phyloP scores from a whole-genome alignment of 1,140 invertebrate genomes.

The Leucophenga varia region DNA sequence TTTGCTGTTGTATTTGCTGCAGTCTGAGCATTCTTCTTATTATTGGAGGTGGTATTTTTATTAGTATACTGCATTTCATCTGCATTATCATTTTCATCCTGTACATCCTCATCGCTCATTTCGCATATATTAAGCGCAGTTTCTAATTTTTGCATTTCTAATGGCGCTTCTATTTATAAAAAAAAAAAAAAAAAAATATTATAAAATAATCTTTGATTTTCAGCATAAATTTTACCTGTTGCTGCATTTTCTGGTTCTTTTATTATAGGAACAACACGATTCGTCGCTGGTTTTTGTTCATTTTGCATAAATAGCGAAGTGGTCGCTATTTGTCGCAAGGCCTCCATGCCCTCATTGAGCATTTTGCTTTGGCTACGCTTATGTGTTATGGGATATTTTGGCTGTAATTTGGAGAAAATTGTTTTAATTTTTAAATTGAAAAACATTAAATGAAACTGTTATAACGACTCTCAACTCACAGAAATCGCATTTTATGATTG shows the following conservation, averaged over 20 bases:
- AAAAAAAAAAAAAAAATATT: neutral
- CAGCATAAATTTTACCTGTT: constrained; percentile 16
- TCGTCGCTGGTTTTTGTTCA: constrained; percentile 46
- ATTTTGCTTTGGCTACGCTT: constrained; percentile 54
- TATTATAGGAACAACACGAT: constrained; percentile 52
- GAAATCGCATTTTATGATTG: too few relatives aligned
- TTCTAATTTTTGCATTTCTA: constrained; percentile 51
- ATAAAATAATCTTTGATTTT: neutral
- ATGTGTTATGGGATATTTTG: constrained; percentile 49
- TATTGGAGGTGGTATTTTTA: constrained; percentile 2
- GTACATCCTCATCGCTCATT: constrained; percentile 43
- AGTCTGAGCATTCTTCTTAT: constrained; percentile 30
- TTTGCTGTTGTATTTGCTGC: constrained; percentile 20
- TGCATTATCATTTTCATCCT: constrained; percentile 5
- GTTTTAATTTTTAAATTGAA: too few relatives aligned
- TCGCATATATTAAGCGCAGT: constrained; percentile 45
- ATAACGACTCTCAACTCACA: too few relatives aligned
- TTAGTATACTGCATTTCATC: neutral
- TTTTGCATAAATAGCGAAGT: constrained; percentile 56
- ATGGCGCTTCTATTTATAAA: constrained; percentile 40
- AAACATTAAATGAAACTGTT: neutral
- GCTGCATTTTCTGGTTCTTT: constrained; percentile 43
- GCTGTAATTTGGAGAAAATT: constrained; percentile 18
- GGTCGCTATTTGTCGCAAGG: constrained; percentile 54
- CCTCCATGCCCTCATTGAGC: constrained; percentile 56